These are phyloP conservation scores for Sminthurinus aureus DNA, from an alignment of 2,888 invertebrate genomes.

Conservation along the genomic window DNA sequence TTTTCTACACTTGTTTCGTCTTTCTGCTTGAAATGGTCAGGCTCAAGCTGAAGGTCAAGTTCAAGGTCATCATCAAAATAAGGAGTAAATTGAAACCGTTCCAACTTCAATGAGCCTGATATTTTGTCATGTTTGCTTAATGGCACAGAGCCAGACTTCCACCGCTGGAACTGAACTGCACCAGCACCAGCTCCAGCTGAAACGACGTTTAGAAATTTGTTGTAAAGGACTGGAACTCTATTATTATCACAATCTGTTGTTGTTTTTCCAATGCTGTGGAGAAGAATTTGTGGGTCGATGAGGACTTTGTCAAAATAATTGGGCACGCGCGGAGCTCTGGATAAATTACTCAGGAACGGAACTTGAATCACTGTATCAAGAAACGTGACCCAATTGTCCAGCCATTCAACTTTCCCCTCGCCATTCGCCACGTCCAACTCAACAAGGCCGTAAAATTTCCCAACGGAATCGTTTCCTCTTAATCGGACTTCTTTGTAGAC, in stretches of 20 bases:
- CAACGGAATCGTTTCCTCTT: conserved; percentile 63
- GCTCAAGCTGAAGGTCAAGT: too few species aligned
- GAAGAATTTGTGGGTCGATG: conserved; percentile 70
- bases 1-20: too few species aligned
- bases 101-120: neutral
- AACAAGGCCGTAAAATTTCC: conserved; percentile 62
- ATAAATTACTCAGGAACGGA: conserved; percentile 74
- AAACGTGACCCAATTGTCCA: too few species aligned
- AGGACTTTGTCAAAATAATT: conserved; percentile 76
- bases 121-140: conserved; percentile 60
- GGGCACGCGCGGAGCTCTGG: conserved; percentile 76
- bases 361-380: conserved; percentile 91
- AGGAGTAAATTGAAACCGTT: too few species aligned
- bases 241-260: conserved; percentile 61
- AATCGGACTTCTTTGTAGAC: conserved; percentile 63
- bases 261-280: conserved; percentile 53
- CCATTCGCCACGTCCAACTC: conserved; percentile 61
- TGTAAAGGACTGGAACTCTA: conserved; percentile 63
- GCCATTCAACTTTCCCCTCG: too few species aligned
- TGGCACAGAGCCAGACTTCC: conserved; percentile 78
- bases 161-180: conserved; percentile 78
- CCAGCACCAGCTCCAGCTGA: too few species aligned
- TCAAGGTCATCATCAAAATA: too few species aligned
- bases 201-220: conserved; percentile 66
- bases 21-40: too few species aligned